phyloP scores from a whole-genome alignment of 2,797 vertebrate species.

The Anomalospiza imberbis region DNA sequence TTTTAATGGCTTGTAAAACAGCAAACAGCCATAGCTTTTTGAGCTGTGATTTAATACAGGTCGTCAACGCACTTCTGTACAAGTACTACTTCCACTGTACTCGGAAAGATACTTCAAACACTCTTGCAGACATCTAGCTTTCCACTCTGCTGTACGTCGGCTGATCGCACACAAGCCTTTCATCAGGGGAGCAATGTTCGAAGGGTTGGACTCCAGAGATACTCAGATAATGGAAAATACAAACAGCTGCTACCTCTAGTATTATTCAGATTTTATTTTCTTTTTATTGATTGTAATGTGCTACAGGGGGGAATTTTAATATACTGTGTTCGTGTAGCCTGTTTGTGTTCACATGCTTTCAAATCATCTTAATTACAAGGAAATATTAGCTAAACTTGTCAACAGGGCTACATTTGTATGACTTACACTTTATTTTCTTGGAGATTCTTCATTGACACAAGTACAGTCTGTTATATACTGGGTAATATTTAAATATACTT shows the following conservation, averaged over 20 bases:
- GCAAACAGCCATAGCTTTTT: conserved; percentile 46
- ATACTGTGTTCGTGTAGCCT: conserved; percentile 69
- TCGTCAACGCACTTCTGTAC: conserved; percentile 54
- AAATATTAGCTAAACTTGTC: conserved; percentile 67
- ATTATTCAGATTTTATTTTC: conserved; percentile 83
- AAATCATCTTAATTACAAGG: conserved; percentile 42
- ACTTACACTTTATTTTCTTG: conserved; percentile 28
- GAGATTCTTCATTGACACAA: conserved; percentile 7
- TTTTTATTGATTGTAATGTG: conserved; percentile 74
- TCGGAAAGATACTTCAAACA: conserved; percentile 51
- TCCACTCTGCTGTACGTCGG: conserved; percentile 42
- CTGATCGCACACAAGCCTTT: conserved; percentile 58
- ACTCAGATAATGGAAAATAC: conserved; percentile 76
- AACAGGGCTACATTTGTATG: conserved; percentile 63
- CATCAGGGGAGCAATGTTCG: conserved; percentile 73
- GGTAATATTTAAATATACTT: conserved; percentile 53
- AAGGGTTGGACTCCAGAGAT: conserved; percentile 71
- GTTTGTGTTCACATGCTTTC: conserved; percentile 71
- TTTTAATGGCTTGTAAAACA: conserved; percentile 52
- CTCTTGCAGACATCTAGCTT: conserved; percentile 44
- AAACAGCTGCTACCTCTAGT: conserved; percentile 99
- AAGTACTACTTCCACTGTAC: conserved; percentile 39
- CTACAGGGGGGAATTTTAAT: conserved; percentile 49
- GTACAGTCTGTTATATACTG: conserved; percentile 29
- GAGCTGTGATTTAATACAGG: conserved; percentile 55